phyloP scores from a whole-genome alignment of 2,888 invertebrate species.

The Myopa tessellatipennis region DNA sequence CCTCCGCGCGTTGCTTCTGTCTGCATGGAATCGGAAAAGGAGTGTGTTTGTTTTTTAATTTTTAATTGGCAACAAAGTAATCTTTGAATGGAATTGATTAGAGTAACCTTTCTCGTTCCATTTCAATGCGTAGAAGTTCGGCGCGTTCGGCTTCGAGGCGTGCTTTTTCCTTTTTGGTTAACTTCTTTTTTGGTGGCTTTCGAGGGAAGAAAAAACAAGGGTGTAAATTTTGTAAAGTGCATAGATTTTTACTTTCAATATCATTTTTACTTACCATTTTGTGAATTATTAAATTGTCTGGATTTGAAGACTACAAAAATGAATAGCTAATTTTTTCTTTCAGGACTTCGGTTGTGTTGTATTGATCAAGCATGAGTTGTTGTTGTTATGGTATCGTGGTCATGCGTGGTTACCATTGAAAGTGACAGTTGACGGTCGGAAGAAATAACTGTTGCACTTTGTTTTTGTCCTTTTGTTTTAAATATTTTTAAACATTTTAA shows the following conservation, averaged over 20 bases:
- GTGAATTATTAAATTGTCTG: background rate
- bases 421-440: too few relatives aligned
- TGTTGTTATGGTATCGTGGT: background rate
- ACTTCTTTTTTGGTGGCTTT: constrained; percentile 68
- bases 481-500: too few relatives aligned
- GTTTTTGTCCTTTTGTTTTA: too few relatives aligned
- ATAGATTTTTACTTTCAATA: background rate
- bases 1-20: constrained; percentile 65
- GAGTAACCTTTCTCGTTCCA: constrained; percentile 67
- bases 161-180: constrained; percentile 68
- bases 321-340: too few relatives aligned
- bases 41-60: background rate
- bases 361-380: background rate
- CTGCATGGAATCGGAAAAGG: constrained; percentile 46
- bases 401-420: background rate
- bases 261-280: constrained; percentile 28
- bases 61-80: background rate
- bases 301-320: too few relatives aligned
- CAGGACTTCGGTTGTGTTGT: background rate
- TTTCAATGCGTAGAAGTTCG: constrained; percentile 67
- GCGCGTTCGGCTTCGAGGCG: constrained; percentile 67
- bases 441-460: too few relatives aligned
- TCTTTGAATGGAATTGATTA: background rate
- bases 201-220: constrained; percentile 16
- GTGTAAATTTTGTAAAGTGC: background rate